Conservation (phyloP, 2,113 vertebrate genomes). For the Silurus glanis region DNA sequence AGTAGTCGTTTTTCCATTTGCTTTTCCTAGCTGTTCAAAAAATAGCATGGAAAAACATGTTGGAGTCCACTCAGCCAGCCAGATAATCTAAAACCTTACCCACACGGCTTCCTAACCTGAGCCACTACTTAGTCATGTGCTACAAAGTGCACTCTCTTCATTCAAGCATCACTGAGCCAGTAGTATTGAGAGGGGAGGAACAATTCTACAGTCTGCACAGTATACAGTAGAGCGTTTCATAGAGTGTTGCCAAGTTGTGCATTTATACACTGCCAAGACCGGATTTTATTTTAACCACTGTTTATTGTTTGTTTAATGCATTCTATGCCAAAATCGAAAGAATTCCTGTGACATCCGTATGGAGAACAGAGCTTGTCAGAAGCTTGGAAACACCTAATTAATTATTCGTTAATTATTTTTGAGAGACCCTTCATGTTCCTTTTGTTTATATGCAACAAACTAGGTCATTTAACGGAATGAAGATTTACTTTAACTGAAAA, state of each 20-base stretch:
- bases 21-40: background rate
- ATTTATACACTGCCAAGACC: background rate
- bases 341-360: too few species aligned
- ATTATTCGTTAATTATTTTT: too few species aligned
- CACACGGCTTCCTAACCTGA: background rate
- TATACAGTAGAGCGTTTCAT: background rate
- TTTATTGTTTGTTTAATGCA: background rate
- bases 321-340: background rate
- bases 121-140: constrained; percentile 12
- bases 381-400: too few species aligned
- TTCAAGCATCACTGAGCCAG: background rate
- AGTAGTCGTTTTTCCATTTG: background rate
- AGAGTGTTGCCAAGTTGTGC: background rate
- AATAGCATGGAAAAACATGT: background rate
- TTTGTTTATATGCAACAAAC: too few species aligned
- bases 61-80: background rate
- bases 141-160: constrained; percentile 18
- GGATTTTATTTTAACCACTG: background rate
- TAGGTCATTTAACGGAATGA: too few species aligned
- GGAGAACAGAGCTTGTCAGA: too few species aligned
- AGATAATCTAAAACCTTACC: background rate
- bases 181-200: constrained; percentile 12
- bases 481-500: too few species aligned
- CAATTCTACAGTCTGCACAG: background rate
- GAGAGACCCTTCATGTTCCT: too few species aligned